Percentiles rank a stretch among this genome's conserved stretches.
phyloP scores from a whole-genome alignment of 2,113 vertebrate genomes.

The Leucosticte australis region DNA sequence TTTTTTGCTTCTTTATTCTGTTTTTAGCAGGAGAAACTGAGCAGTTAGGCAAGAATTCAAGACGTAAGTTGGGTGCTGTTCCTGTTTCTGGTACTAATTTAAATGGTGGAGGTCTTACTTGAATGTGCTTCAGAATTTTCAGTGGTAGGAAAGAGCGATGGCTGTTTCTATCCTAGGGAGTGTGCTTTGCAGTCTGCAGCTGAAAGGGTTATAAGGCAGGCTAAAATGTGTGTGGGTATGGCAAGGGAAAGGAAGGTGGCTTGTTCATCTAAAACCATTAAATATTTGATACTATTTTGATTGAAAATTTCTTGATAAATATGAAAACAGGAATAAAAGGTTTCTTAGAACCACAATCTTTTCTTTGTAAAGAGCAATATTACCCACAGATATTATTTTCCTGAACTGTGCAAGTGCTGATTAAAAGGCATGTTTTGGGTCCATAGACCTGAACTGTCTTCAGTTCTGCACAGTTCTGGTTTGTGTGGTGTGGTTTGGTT shows the following conservation, averaged over 20 bases:
- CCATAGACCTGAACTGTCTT: background rate
- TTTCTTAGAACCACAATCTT: background rate
- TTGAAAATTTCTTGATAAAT: background rate
- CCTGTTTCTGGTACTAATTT: background rate
- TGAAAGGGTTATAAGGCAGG: background rate
- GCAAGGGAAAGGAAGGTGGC: background rate
- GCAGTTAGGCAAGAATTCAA: background rate
- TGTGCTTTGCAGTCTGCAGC: conserved; percentile 41
- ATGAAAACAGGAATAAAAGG: background rate
- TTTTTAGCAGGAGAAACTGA: background rate
- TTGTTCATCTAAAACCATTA: background rate
- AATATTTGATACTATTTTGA: background rate
- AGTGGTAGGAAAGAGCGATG: background rate
- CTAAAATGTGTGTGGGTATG: background rate
- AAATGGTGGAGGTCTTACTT: background rate
- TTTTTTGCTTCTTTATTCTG: conserved; percentile 36
- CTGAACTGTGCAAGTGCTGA: background rate
- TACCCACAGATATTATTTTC: background rate
- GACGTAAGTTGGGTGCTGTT: background rate
- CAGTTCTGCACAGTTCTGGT: background rate
- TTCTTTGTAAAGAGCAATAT: background rate
- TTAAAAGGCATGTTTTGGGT: background rate
- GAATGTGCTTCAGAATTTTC: conserved; percentile 34
- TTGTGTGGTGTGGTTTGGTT: background rate
- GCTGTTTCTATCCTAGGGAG: background rate